Percentiles rank a stretch among this genome's conserved stretches.
phyloP scores from a whole-genome alignment of 2,797 vertebrate species.

The Anisognathus igniventris region DNA sequence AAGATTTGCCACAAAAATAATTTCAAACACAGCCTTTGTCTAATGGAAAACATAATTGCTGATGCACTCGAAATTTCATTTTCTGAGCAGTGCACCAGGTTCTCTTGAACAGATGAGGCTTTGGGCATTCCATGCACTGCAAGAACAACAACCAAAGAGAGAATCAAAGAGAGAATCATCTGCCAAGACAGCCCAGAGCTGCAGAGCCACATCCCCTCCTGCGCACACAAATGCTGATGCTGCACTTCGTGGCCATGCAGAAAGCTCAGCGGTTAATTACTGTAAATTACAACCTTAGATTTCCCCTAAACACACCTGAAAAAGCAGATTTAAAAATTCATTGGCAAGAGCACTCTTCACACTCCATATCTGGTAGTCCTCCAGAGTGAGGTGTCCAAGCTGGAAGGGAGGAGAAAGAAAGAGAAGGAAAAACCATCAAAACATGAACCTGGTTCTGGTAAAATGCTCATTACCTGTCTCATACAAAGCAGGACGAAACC shows the following conservation, averaged over 20 bases:
- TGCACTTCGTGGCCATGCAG: neutral
- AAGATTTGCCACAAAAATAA: neutral
- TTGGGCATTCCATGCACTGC: neutral
- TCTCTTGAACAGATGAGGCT: neutral
- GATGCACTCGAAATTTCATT: neutral
- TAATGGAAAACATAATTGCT: neutral
- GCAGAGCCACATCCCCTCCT: neutral
- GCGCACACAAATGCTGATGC: neutral
- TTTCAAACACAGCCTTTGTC: neutral
- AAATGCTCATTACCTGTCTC: neutral
- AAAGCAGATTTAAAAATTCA: slow-evolving; percentile 96
- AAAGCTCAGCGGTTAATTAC: neutral
- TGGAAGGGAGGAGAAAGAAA: slow-evolving; percentile 40
- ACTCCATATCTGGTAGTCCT: slow-evolving; percentile 99
- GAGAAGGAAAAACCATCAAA: neutral
- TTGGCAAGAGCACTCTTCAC: slow-evolving; percentile 97
- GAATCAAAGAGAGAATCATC: neutral
- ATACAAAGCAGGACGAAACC: neutral
- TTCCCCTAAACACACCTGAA: slow-evolving; percentile 82
- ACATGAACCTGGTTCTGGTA: neutral
- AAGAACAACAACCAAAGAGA: neutral
- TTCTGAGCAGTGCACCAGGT: neutral
- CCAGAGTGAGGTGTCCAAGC: slow-evolving; percentile 92
- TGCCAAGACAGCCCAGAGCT: neutral
- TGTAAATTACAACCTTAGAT: neutral